Percentiles rank a stretch among this genome's conserved stretches.
Evolutionary conservation across 2,888 invertebrate genomes (phyloP).

Genomic region (Aphidius colemani): DNA sequence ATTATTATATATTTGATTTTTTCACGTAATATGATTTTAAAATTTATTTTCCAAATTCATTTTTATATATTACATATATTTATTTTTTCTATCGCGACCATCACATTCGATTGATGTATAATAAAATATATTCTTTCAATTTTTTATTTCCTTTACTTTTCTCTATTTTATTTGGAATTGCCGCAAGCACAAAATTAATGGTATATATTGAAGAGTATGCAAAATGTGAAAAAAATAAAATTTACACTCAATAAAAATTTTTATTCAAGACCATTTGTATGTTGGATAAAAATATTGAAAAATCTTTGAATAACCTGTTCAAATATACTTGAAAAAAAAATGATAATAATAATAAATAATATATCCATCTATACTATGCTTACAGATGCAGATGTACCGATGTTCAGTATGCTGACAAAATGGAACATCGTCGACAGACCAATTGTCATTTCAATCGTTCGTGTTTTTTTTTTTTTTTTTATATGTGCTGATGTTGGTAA

Average conservation of each 20-base stretch:
- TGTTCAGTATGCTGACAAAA: too few species aligned
- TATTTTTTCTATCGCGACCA: neutral
- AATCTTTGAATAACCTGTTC: too few species aligned
- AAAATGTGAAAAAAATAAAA: conserved; percentile 36
- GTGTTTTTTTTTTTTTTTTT: conserved; percentile 1
- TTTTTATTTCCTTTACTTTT: neutral
- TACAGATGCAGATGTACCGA: too few species aligned
- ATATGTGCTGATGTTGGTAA: conserved; percentile 30
- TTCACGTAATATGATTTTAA: too few species aligned
- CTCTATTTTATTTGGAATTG: conserved; percentile 25
- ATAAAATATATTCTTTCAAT: conserved; percentile 13
- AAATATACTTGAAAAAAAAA: conserved; percentile 30
- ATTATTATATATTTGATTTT: too few species aligned
- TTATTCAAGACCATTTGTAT: conserved; percentile 37
- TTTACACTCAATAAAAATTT: conserved; percentile 52
- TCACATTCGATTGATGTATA: conserved; percentile 17
- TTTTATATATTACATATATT: neutral
- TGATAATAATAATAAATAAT: neutral
- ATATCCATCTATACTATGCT: too few species aligned
- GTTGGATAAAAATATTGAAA: conserved; percentile 4
- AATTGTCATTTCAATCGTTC: too few species aligned
- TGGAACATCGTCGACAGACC: too few species aligned
- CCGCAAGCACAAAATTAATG: conserved; percentile 44
- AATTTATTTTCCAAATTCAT: neutral
- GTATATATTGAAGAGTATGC: conserved; percentile 40